Evolutionary conservation across 2,113 vertebrate genomes (phyloP), one percentile per base, ranked within the genome.

Genomic region (Lepisosteus oculatus): DNA sequence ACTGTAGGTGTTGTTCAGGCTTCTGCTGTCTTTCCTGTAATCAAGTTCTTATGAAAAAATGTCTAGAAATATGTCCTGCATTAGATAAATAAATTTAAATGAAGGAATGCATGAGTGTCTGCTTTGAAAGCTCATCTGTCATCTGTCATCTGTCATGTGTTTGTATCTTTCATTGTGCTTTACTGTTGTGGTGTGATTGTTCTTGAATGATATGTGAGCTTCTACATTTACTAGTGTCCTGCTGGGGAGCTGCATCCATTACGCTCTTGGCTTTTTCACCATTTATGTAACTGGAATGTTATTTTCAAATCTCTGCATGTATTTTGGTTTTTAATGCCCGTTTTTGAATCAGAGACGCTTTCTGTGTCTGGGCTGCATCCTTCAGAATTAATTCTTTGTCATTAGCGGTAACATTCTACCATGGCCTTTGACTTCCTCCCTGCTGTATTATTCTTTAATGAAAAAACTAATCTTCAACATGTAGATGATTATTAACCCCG

Each of bases 371-470:
- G 41, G 61, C 59, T 56, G 41, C 66, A 44, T 44, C 55, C 14
- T 43, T 62, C 41, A 61, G 57, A 68, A 56, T 68, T 63, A 68
- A 43, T 57, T 43, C 47, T 56, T 63, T 14, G 47, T 70, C 62
- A 47, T 70, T 65, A 65, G 68, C 6, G 57, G 45, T 70, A 17
- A 42, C 41, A 74, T 89, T 74, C 81, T 79, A 79, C 78, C 81
- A 70, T 75, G 73, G 67, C 86, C 79, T 90, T 87, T 88, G 80
- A 85, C 84, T 88, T 88, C 78, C 86, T 81, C 86, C 84, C 86
- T 87, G 76, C 12, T 86, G 55, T 79, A 68, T 73, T 76, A 76
- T 79, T 86, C 61, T 72, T 63, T 55, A 67, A 61, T 68, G 65
- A 61, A 12, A 72, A 68, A 54, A 62, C 56, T 74, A 74, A 64